Base-by-base conservation (phyloP, 2,888 invertebrate genomes). In the Ophion slaviceki region DNA sequence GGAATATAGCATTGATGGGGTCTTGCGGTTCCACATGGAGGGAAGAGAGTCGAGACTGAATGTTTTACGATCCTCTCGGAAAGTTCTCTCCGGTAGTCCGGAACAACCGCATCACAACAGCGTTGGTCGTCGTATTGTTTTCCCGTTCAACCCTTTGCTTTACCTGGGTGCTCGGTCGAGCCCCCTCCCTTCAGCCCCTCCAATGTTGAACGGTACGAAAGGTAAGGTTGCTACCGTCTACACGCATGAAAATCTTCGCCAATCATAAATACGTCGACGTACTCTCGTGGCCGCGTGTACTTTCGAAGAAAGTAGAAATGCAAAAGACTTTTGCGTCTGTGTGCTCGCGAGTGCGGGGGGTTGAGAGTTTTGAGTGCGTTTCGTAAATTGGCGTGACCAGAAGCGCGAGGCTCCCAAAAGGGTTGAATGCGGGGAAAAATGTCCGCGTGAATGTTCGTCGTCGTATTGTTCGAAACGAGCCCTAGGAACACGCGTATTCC, bases 321-420 rank as follows among this genome's bases (percentile, higher is more conserved):
- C 67, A 62, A 77, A 70, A 75, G 75, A 83, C 74, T 84, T 88
- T 88, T 11, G 68, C 59, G 67, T 70, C 57, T 5, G 17, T 72
- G 17, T 72, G 7, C n/a, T 86, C 86, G 83, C 84, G 85, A 86
- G 11, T 36, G 67, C 68, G 20, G 53, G 32, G 32, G 47, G n/a
- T 28, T 59, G 11, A 32, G 40, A 68, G 32, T 88, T 87, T 89
- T 17, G 53, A 91, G 87, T 45, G 47, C 47, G 24, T 80, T 87
- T 86, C 80, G 89, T 87, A 90, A 92, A 91, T 92, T 90, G 86
- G 88, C 90, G 88, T 90, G 89, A 91, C 92, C 88, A 72, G 82
- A 89, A 87, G 40, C 68, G 24, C 57, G 81, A 85, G 80, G 61
- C 78, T 81, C 76, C 66, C 66, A 66, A 79, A 84, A 71, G 86